Evolutionary conservation across 1,140 invertebrate species (phyloP).

Genomic region (Sminthurinus signatus): DNA sequence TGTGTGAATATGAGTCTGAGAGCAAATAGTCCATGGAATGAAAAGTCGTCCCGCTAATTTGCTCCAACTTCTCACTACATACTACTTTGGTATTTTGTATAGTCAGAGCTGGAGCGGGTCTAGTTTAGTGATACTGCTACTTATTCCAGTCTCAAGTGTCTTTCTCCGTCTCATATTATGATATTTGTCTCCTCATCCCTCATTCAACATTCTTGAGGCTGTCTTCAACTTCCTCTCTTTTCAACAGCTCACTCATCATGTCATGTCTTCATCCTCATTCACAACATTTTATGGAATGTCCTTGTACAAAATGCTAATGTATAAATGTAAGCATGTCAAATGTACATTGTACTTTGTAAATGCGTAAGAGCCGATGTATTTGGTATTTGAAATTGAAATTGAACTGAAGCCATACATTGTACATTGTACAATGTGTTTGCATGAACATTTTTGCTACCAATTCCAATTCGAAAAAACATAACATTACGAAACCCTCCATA

Average conservation of each 20-base stretch:
- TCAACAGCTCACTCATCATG: slow-evolving; percentile 20
- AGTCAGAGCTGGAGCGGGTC: not conserved
- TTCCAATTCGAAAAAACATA: too few relatives aligned
- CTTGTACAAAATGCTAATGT: too few relatives aligned
- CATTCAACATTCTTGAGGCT: slow-evolving; percentile 18
- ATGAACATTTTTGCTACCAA: too few relatives aligned
- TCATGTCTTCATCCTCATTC: not conserved
- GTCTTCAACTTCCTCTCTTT: slow-evolving; percentile 22
- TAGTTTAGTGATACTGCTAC: not conserved
- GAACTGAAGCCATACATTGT: too few relatives aligned
- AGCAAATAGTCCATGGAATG: slow-evolving; percentile 32
- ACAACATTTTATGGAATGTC: too few relatives aligned
- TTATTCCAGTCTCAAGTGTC: slow-evolving; percentile 15
- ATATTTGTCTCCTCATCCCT: slow-evolving; percentile 14
- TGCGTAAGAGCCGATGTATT: too few relatives aligned
- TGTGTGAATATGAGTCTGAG: slow-evolving; percentile 21
- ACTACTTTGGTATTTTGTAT: slow-evolving; percentile 1
- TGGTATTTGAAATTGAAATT: too few relatives aligned
- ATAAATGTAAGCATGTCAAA: too few relatives aligned
- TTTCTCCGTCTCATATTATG: slow-evolving; percentile 21
- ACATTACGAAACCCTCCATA: too few relatives aligned
- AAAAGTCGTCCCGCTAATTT: slow-evolving; percentile 35
- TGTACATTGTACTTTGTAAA: too few relatives aligned
- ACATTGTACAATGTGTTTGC: too few relatives aligned
- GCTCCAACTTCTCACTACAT: slow-evolving; percentile 19